A percentile compares a stretch with the other conserved stretches of the same genome.
Conservation (phyloP, 2,797 vertebrate species). For the Urosaurus nigricauda region DNA sequence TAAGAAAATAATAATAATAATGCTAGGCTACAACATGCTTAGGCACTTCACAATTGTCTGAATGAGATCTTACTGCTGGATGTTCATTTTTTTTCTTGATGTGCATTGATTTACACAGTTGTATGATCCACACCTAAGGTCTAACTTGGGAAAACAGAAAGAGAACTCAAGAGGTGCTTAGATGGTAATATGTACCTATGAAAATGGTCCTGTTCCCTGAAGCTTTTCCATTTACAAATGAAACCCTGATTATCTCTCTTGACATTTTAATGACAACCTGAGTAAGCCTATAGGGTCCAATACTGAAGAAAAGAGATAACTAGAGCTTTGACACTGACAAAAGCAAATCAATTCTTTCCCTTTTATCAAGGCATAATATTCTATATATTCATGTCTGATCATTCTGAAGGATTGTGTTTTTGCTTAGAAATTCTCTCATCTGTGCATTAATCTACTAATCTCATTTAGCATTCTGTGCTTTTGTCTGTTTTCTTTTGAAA, state of each 20-base stretch:
- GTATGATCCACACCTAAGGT: neutral
- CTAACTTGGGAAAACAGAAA: neutral
- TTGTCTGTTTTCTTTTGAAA: conserved; percentile 67
- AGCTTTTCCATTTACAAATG: conserved; percentile 18
- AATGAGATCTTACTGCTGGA: neutral
- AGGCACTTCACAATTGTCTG: no score
- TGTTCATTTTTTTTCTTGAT: neutral
- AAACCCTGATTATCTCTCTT: conserved; percentile 26
- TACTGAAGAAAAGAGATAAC: conserved; percentile 27
- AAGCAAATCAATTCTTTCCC: conserved; percentile 8
- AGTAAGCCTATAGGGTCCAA: conserved; percentile 7
- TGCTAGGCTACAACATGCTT: neutral
- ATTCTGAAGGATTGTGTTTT: conserved; percentile 45
- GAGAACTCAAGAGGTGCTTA: neutral
- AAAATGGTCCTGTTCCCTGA: neutral
- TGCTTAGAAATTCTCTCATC: conserved; percentile 46
- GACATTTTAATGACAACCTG: conserved; percentile 16
- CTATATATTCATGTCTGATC: neutral
- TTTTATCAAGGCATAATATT: conserved; percentile 29
- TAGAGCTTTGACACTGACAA: conserved; percentile 38
- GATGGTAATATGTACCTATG: neutral
- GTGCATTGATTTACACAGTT: neutral
- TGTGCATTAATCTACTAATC: conserved; percentile 59
- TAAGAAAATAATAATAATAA: no score
- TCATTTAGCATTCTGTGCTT: conserved; percentile 54